A percentile compares a stretch with the other conserved stretches of the same genome.
phyloP scores from a whole-genome alignment of 2,797 vertebrate genomes.

The Rhinophrynus dorsalis region DNA sequence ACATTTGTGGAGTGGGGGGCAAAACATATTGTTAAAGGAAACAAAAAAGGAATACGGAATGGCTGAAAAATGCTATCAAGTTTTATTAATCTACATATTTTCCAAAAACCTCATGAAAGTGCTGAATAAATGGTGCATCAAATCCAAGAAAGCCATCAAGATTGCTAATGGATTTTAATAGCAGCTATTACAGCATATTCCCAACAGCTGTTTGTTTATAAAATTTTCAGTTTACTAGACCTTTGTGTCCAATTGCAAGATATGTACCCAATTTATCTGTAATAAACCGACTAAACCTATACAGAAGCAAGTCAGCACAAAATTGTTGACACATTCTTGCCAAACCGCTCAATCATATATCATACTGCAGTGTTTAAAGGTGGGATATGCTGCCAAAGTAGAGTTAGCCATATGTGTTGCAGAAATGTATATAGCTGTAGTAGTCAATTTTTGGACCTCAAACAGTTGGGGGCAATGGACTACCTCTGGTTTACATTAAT shows the following conservation, averaged over 20 bases:
- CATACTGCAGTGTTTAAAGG: too few species aligned
- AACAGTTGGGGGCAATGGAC: too few species aligned
- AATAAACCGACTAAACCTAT: constrained; percentile 73
- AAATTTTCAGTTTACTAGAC: constrained; percentile 76
- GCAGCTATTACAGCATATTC: constrained; percentile 78
- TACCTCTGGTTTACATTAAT: too few species aligned
- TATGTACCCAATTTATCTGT: constrained; percentile 71
- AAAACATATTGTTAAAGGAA: too few species aligned
- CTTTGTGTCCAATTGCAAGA: constrained; percentile 76
- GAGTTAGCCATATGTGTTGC: too few species aligned
- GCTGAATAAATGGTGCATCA: constrained; percentile 80
- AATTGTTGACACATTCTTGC: background rate
- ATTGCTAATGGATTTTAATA: constrained; percentile 84
- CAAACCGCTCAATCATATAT: background rate
- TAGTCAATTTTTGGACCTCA: too few species aligned
- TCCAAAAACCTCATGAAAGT: constrained; percentile 67
- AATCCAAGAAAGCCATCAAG: constrained; percentile 78
- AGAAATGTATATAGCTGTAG: too few species aligned
- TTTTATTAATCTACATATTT: constrained; percentile 67
- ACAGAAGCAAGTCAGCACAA: constrained; percentile 4
- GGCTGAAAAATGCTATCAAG: constrained; percentile 1
- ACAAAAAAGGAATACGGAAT: background rate
- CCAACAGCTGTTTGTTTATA: constrained; percentile 82
- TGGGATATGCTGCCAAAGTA: too few species aligned
- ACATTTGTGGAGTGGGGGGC: too few species aligned